phyloP scores from a whole-genome alignment of 2,113 vertebrate species.

The Urocynchramus pylzowi region DNA sequence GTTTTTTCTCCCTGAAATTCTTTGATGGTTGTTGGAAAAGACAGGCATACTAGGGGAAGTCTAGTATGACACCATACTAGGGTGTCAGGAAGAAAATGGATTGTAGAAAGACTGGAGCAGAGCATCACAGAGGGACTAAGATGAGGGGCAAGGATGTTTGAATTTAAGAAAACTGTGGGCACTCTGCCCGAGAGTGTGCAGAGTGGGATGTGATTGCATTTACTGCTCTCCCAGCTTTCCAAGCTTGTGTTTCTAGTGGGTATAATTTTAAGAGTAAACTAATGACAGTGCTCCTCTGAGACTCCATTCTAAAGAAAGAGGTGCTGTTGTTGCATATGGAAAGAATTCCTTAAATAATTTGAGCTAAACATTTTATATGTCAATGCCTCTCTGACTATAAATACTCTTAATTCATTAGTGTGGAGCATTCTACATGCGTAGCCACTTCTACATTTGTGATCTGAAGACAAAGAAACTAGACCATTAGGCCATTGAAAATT shows the following conservation, averaged over 20 bases:
- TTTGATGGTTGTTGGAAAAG: background rate
- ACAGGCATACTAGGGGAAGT: background rate
- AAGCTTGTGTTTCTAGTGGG: background rate
- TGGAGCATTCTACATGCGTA: background rate
- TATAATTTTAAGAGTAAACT: background rate
- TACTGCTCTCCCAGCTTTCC: background rate
- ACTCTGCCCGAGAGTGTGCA: background rate
- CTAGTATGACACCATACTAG: no score
- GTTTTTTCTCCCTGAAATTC: background rate
- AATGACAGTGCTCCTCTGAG: background rate
- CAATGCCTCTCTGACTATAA: background rate
- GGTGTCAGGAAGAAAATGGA: background rate
- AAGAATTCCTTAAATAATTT: background rate
- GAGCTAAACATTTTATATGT: background rate
- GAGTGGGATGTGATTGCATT: background rate
- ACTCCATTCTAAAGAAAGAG: background rate
- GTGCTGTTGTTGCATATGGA: rapidly evolving
- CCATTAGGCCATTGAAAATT: background rate
- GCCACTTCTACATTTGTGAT: background rate
- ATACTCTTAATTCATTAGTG: background rate
- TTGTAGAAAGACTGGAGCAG: background rate
- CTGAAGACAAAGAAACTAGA: background rate
- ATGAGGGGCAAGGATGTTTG: background rate
- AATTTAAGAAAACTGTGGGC: background rate
- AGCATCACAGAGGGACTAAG: background rate